Conservation (phyloP, 2,888 invertebrate genomes). For the Ophioninae sp. region DNA sequence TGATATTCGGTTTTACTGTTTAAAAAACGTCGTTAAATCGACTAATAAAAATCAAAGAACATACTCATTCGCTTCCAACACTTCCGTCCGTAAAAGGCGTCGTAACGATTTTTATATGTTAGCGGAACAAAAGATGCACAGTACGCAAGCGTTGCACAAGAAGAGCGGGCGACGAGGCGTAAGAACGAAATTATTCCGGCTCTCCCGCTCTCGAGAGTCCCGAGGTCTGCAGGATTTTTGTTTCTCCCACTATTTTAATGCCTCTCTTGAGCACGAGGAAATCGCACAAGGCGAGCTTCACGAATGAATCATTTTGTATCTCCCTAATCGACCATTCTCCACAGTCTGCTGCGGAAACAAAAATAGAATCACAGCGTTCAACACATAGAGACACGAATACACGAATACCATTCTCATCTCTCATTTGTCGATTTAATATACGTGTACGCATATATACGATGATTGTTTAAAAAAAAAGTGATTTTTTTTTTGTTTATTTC, state of each 20-base stretch:
- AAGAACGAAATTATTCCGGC: constrained; percentile 18
- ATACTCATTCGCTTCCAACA: background rate
- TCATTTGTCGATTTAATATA: background rate
- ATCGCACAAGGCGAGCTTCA: constrained; percentile 24
- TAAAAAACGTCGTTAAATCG: too few species aligned
- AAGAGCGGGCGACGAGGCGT: background rate
- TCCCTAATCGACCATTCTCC: constrained; percentile 28
- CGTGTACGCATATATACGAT: too few species aligned
- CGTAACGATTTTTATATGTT: constrained; percentile 13
- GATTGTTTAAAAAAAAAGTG: too few species aligned
- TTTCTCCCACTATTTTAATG: background rate
- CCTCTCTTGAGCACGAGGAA: constrained; percentile 16
- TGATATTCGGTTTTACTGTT: too few species aligned
- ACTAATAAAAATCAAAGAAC: too few species aligned
- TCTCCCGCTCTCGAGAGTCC: background rate
- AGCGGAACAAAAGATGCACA: constrained; percentile 12
- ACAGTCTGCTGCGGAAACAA: constrained; percentile 24
- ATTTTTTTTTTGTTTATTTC: too few species aligned
- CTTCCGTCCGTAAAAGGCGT: background rate
- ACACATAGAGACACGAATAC: background rate
- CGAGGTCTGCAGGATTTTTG: constrained; percentile 10
- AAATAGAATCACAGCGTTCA: constrained; percentile 22
- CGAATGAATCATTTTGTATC: constrained; percentile 22
- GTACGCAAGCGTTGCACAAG: constrained; percentile 8
- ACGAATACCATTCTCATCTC: constrained; percentile 13